phyloP scores from a whole-genome alignment of 2,113 vertebrate species.

The Mus musculus region DNA sequence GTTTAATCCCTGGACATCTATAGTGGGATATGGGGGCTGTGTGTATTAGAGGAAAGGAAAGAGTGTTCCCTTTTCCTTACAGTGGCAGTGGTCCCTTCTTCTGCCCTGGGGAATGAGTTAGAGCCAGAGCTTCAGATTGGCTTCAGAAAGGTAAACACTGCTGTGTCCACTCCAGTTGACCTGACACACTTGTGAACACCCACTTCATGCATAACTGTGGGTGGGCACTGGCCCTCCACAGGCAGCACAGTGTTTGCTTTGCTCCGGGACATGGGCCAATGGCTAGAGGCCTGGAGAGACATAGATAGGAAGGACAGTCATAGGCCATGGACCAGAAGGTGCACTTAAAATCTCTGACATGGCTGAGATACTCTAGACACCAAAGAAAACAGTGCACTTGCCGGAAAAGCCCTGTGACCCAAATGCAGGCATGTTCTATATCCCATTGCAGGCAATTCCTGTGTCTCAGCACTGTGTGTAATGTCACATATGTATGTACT shows the following conservation, averaged over 20 bases:
- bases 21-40: accelerated
- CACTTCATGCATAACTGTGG: background rate
- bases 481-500: accelerated
- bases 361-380: background rate
- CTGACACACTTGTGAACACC: accelerated
- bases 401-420: background rate
- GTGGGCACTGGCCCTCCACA: no score
- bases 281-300: background rate
- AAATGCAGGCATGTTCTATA: background rate
- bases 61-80: accelerated
- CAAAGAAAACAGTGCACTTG: background rate
- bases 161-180: background rate
- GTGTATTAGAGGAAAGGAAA: accelerated
- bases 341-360: accelerated
- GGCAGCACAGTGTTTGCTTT: accelerated
- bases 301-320: no score
- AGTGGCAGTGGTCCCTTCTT: no score
- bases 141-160: accelerated
- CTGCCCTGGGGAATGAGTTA: background rate
- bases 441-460: background rate
- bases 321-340: background rate
- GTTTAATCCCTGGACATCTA: no score
- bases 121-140: background rate
- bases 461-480: background rate
- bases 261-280: background rate